Evolutionary conservation across 2,888 invertebrate species (phyloP).

Genomic region (Melanostoma mellinum): DNA sequence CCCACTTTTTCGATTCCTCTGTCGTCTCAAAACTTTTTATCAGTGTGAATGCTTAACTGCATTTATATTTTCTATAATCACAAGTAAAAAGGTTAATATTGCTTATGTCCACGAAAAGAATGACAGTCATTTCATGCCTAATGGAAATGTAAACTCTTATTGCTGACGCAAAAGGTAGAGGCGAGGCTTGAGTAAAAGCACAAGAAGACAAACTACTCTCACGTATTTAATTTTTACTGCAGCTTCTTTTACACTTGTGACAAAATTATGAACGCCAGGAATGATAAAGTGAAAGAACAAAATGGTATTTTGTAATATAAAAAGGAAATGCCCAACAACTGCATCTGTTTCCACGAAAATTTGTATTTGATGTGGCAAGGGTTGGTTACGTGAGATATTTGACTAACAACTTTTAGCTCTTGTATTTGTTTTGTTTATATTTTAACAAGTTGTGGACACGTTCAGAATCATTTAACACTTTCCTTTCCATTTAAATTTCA

Average conservation of each 20-base stretch:
- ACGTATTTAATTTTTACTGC: conserved; percentile 73
- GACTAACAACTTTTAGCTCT: background rate
- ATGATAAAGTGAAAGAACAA: conserved; percentile 19
- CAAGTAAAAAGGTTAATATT: too few relatives aligned
- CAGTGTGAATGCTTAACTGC: too few relatives aligned
- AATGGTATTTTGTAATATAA: conserved; percentile 65
- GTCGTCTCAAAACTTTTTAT: too few relatives aligned
- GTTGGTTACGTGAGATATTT: conserved; percentile 48
- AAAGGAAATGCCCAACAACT: conserved; percentile 64
- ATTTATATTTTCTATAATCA: too few relatives aligned
- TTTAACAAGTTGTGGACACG: too few relatives aligned
- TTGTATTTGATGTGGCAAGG: conserved; percentile 29
- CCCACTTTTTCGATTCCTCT: too few relatives aligned
- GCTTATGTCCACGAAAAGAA: background rate
- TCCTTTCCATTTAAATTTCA: too few relatives aligned
- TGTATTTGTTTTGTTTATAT: conserved; percentile 34
- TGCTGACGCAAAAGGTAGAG: background rate
- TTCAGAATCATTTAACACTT: too few relatives aligned
- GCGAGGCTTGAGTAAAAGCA: conserved; percentile 27
- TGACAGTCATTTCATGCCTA: background rate
- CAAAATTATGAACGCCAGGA: background rate
- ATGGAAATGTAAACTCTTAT: background rate
- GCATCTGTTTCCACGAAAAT: conserved; percentile 36
- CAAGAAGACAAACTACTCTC: conserved; percentile 64
- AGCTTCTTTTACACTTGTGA: conserved; percentile 19